Evolutionary conservation across 2,113 vertebrate genomes (phyloP).

Genomic region (Cettia cetti): DNA sequence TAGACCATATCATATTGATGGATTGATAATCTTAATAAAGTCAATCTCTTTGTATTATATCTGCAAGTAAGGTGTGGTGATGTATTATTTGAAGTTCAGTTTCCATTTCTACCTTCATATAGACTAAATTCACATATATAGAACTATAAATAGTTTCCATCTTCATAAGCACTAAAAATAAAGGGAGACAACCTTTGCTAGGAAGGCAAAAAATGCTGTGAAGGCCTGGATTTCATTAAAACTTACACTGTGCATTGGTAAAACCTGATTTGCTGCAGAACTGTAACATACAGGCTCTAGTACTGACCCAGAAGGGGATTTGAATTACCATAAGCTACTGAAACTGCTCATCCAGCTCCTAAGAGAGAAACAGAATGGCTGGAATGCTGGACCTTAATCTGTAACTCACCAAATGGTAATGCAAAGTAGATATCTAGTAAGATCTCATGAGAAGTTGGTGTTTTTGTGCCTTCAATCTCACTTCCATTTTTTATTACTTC

Average conservation of each 20-base stretch:
- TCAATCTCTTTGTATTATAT: not conserved
- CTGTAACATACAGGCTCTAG: not conserved
- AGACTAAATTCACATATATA: not conserved
- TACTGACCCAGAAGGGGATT: rapidly evolving
- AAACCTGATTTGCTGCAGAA: not conserved
- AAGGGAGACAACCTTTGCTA: not conserved
- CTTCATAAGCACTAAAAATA: not conserved
- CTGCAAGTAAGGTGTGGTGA: not conserved
- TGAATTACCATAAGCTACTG: not conserved
- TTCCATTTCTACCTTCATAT: not conserved
- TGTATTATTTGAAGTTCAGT: not conserved
- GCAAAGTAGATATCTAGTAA: constrained; percentile 66
- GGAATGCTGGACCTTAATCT: not conserved
- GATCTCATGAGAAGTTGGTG: constrained; percentile 57
- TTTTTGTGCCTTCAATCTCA: constrained; percentile 62
- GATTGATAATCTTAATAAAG: not conserved
- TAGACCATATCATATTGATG: not conserved
- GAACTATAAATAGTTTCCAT: not conserved
- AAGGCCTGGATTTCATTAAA: not conserved
- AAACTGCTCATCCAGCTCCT: not conserved
- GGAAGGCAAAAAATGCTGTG: not conserved
- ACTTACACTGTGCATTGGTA: not conserved
- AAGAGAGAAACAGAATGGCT: not conserved
- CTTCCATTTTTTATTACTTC: constrained; percentile 48
- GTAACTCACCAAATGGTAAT: constrained; percentile 56